Evolutionary conservation across 2,888 invertebrate genomes (phyloP).

Genomic region (Scrobipalpa costella): DNA sequence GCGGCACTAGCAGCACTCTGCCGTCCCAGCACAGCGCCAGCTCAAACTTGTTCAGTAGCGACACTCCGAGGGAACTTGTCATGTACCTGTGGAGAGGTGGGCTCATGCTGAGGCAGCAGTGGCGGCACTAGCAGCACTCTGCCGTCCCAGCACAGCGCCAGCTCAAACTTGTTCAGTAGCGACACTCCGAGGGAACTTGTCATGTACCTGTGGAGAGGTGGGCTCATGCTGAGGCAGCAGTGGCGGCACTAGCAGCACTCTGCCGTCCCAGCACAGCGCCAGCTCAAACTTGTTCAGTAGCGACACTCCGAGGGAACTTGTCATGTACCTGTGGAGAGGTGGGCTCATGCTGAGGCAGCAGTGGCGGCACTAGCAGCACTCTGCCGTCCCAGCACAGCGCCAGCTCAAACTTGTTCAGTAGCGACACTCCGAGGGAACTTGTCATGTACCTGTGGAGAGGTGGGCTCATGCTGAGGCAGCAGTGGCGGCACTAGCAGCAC

Average conservation of each 20-base stretch:
- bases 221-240: background rate
- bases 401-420: slow-evolving; percentile 98
- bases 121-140: background rate
- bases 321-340: too few relatives aligned
- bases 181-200: too few relatives aligned
- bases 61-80: too few relatives aligned
- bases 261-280: too few relatives aligned
- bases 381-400: slow-evolving; percentile 97
- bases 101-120: background rate
- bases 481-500: slow-evolving; percentile 91
- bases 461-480: background rate
- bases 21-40: background rate
- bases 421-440: slow-evolving; percentile 91
- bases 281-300: too few relatives aligned
- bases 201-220: background rate
- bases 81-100: background rate
- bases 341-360: background rate
- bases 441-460: slow-evolving; percentile 40
- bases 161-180: too few relatives aligned
- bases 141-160: too few relatives aligned
- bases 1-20: slow-evolving; percentile 90
- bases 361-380: slow-evolving; percentile 91
- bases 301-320: too few relatives aligned
- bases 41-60: too few relatives aligned
- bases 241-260: background rate